Evolutionary conservation across 2,888 invertebrate genomes (phyloP), one percentile per base, ranked within the genome.

Genomic region (Chromoteleia sp.): DNA sequence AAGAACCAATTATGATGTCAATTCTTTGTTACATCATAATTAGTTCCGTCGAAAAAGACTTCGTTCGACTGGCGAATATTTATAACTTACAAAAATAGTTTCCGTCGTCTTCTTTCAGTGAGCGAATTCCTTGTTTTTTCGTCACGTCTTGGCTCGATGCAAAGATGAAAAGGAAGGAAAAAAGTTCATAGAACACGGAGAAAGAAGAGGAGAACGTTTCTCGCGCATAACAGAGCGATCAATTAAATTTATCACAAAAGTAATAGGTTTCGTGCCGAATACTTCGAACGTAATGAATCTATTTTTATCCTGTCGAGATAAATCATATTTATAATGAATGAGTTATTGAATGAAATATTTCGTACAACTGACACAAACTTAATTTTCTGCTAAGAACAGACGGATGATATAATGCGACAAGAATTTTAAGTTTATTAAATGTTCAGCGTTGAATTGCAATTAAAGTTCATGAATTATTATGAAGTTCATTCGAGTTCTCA

Each of bases 1-100:
- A 43, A 58, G 76, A 83, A 81, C 81, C 81, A 81, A 81, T 83
- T 83, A 83, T 71, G 76, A 79, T 73, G 79, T 77, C 76, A 81
- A 43, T 45, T 67, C 74, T 79, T 79, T 81, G 79, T 76, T 73
- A 73, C 59, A 54, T 54, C 71, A 73, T 81, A 82, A 82, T 82
- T 82, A 65, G 77, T 77, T 78, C 52, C 39, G 43, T 75, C 61
- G 48, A 73, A 77, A 73, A 76, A 71, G 61, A 67, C 50, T 59
- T 50, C 15, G 36, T 58, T 71, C 68, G 39, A 45, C 59, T 43
- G 12, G 25, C 56, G 48, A 73, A 54, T 73, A 81, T 77, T 81
- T 73, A 77, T 77, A 65, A 67, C 52, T 59, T 25, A 14, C 54
- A 45, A 67, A 67, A 71, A 58, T 45, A 75, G 45, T 54, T 68